Percentiles rank a stretch among this genome's conserved stretches.
Evolutionary conservation across 2,113 vertebrate genomes (phyloP).

Genomic region (Columba janthina): DNA sequence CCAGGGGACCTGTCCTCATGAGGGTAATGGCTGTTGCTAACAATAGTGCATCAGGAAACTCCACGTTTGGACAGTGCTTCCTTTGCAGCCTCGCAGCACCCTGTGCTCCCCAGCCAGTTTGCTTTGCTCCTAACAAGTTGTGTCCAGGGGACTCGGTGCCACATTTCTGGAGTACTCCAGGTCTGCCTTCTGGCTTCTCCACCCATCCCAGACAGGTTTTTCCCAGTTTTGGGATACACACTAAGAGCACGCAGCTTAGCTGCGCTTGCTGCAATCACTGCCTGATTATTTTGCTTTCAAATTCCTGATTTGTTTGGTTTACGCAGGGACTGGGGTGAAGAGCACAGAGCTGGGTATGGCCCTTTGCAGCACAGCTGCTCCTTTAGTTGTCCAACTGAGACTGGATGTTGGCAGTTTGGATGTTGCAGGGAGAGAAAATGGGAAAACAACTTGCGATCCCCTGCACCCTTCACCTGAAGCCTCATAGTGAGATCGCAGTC

Average conservation of each 20-base stretch:
- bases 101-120: not conserved
- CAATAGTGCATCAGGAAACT: not conserved
- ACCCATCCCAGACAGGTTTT: not conserved
- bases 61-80: not conserved
- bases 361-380: not conserved
- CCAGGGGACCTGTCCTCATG: not conserved
- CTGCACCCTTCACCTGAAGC: not conserved
- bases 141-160: not conserved
- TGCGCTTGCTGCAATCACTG: not conserved
- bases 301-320: not conserved
- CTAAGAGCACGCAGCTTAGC: not conserved
- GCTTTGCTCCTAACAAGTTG: not conserved
- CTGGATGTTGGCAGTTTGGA: not conserved
- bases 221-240: rapidly evolving
- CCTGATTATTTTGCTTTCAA: not conserved
- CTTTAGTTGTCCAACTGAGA: not conserved
- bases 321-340: not conserved
- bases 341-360: rapidly evolving
- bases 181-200: not conserved
- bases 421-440: not conserved
- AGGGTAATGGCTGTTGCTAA: not conserved
- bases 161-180: not conserved
- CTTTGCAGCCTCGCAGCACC: not conserved
- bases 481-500: rapidly evolving
- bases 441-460: not conserved